phyloP scores from a whole-genome alignment of 2,888 invertebrate species.

The Erebia ligea region DNA sequence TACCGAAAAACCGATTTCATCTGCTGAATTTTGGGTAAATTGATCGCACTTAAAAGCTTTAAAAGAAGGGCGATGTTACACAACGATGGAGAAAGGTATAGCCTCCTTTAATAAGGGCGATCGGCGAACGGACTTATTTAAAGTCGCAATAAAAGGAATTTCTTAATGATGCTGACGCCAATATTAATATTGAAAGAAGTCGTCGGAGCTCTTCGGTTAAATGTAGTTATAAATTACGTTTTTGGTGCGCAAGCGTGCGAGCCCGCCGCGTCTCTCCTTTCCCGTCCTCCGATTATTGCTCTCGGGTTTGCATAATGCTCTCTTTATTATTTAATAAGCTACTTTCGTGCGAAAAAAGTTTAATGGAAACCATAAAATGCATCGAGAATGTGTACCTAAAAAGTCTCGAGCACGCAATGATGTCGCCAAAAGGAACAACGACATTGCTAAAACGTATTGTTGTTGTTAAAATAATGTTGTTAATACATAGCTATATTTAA shows the following conservation, averaged over 20 bases:
- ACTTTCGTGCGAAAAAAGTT: conserved; percentile 41
- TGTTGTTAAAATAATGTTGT: background rate
- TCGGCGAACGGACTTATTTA: conserved; percentile 76
- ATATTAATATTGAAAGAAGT: conserved; percentile 77
- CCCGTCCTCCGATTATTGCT: conserved; percentile 43
- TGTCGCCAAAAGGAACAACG: conserved; percentile 19
- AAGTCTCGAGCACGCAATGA: conserved; percentile 23
- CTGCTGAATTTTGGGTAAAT: conserved; percentile 29
- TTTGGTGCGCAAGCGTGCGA: conserved; percentile 56
- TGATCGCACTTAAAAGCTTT: conserved; percentile 52
- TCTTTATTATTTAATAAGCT: conserved; percentile 46
- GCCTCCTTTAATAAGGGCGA: conserved; percentile 73
- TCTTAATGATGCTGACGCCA: conserved; percentile 79
- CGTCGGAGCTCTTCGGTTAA: conserved; percentile 64
- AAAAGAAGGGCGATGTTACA: conserved; percentile 74
- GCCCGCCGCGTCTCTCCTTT: conserved; percentile 46
- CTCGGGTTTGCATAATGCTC: conserved; percentile 44
- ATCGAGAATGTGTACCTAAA: conserved; percentile 31
- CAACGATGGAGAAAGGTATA: conserved; percentile 78
- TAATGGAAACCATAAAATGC: conserved; percentile 39
- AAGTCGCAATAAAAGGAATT: conserved; percentile 81
- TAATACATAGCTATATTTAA: conserved; percentile 1
- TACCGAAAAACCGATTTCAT: conserved; percentile 26
- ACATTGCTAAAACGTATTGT: conserved; percentile 3
- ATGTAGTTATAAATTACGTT: conserved; percentile 79